Evolutionary conservation across 2,113 vertebrate species (phyloP).

Genomic region (Genyomyrus donnyi): DNA sequence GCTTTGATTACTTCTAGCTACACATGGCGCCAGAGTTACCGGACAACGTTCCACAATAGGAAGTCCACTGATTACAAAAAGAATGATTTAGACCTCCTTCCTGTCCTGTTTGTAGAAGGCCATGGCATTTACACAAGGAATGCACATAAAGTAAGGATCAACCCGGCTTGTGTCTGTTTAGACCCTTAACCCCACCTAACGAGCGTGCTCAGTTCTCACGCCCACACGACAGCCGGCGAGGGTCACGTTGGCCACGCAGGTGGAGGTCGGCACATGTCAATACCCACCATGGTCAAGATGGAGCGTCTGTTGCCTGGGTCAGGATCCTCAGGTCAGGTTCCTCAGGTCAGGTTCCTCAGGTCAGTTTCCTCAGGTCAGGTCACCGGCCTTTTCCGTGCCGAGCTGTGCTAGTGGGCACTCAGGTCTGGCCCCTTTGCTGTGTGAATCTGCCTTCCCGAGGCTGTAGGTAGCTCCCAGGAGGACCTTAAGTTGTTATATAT

Average conservation of each 20-base stretch:
- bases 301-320: neutral
- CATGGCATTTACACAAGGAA: neutral
- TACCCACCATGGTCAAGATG: neutral
- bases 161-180: neutral
- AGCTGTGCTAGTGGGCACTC: neutral
- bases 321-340: neutral
- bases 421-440: neutral
- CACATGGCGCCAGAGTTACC: slow-evolving; percentile 29
- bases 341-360: neutral
- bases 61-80: slow-evolving; percentile 45
- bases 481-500: neutral
- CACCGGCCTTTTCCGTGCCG: neutral
- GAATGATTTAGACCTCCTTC: slow-evolving; percentile 61
- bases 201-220: neutral
- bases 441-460: neutral
- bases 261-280: neutral
- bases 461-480: neutral
- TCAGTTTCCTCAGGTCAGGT: neutral
- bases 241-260: neutral
- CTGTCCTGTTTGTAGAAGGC: slow-evolving; percentile 39
- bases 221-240: neutral
- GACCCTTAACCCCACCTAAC: neutral
- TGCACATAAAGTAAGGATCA: neutral
- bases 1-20: neutral
- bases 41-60: slow-evolving; percentile 39